Percentiles rank a stretch among this genome's conserved stretches.
Evolutionary conservation across 2,797 vertebrate genomes (phyloP).

Genomic region (Xenopus petersii): DNA sequence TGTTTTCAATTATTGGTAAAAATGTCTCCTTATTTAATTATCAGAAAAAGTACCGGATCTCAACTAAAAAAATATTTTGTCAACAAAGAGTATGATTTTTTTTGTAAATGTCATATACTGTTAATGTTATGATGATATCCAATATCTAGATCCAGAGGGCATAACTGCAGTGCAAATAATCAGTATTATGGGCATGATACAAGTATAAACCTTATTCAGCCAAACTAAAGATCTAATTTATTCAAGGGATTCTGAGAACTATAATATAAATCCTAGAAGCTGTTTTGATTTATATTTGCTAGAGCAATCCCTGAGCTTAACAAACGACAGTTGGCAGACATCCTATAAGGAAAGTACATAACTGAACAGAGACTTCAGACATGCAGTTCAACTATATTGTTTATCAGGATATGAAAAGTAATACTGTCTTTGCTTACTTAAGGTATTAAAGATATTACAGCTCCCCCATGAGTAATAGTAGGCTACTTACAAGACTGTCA

Average conservation of each 20-base stretch:
- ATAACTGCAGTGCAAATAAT: conserved; percentile 36
- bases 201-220: conserved; percentile 43
- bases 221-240: conserved; percentile 46
- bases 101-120: background rate
- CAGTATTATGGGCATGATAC: conserved; percentile 36
- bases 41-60: too few relatives aligned
- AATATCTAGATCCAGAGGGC: conserved; percentile 38
- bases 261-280: conserved; percentile 35
- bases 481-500: conserved; percentile 38
- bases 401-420: conserved; percentile 38
- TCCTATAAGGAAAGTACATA: conserved; percentile 29
- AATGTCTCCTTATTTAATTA: too few relatives aligned
- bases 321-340: conserved; percentile 13
- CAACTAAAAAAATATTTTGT: too few relatives aligned
- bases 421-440: conserved; percentile 35
- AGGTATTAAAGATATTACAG: conserved; percentile 44
- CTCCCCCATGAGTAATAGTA: conserved; percentile 30
- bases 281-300: conserved; percentile 46
- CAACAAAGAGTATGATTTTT: too few relatives aligned
- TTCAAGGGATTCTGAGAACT: conserved; percentile 44
- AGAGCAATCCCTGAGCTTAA: conserved; percentile 9
- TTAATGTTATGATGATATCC: conserved; percentile 6
- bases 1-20: too few relatives aligned
- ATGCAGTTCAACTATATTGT: conserved; percentile 39
- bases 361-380: conserved; percentile 24